phyloP scores from a whole-genome alignment of 1,140 invertebrate species.

The Hermetia illucens region DNA sequence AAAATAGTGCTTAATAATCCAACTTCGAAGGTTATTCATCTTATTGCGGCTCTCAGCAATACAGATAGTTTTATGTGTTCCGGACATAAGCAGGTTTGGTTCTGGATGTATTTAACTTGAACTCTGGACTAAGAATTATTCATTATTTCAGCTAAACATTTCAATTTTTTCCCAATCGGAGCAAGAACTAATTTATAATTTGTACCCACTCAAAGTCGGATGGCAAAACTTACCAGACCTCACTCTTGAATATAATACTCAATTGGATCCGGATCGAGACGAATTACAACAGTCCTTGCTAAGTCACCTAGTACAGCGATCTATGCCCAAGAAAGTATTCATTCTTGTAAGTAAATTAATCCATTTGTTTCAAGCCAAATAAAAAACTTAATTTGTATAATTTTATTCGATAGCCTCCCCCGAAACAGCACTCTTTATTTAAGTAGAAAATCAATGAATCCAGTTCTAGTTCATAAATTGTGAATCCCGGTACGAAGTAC shows the following conservation, averaged over 20 bases:
- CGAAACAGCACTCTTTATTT: too few relatives aligned
- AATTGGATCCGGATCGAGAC: constrained; percentile 23
- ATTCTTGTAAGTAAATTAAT: constrained; percentile 19
- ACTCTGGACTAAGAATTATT: neutral
- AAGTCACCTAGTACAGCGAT: constrained; percentile 23
- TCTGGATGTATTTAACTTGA: neutral
- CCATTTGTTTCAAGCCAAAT: too few relatives aligned
- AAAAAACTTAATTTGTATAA: too few relatives aligned
- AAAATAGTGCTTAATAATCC: constrained; percentile 27
- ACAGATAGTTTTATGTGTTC: constrained; percentile 30
- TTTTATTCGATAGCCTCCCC: too few relatives aligned
- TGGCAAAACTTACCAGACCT: constrained; percentile 28
- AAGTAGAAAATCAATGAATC: too few relatives aligned
- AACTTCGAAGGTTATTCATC: constrained; percentile 20
- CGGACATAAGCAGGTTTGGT: constrained; percentile 25
- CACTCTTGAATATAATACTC: constrained; percentile 24
- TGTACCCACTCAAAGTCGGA: constrained; percentile 27
- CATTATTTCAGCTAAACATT: constrained; percentile 18
- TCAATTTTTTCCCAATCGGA: constrained; percentile 27
- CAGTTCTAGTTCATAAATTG: too few relatives aligned
- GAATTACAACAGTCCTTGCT: constrained; percentile 23
- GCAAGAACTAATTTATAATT: constrained; percentile 25
- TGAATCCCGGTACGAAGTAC: too few relatives aligned
- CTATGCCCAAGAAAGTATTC: constrained; percentile 29
- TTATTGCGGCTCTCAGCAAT: constrained; percentile 22